These are phyloP conservation scores for Microcebus tavaratra DNA, from an alignment of 2,113 vertebrate species.

Conservation along the genomic window DNA sequence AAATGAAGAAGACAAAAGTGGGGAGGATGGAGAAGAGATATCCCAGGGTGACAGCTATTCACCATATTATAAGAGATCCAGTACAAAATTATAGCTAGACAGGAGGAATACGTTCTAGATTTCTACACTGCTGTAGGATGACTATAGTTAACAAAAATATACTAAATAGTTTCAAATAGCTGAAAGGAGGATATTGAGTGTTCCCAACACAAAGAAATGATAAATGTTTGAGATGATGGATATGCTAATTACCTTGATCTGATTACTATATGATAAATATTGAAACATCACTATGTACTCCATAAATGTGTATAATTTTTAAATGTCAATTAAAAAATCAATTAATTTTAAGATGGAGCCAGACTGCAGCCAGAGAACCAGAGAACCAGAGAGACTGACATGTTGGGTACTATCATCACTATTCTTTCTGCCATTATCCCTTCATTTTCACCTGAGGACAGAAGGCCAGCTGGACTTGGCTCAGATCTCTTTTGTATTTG, in stretches of 20 bases:
- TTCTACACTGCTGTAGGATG: background rate
- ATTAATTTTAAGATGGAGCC: background rate
- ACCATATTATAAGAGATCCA: background rate
- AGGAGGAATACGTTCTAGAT: background rate
- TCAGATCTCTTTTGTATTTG: background rate
- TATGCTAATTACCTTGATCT: background rate
- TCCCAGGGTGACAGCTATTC: background rate
- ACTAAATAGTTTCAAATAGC: background rate
- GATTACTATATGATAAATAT: background rate
- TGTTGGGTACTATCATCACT: background rate
- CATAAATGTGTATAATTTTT: background rate
- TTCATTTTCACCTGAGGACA: background rate
- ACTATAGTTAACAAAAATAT: background rate
- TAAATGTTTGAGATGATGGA: background rate
- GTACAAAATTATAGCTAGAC: background rate
- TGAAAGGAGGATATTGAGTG: background rate
- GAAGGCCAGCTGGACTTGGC: background rate
- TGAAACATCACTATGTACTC: background rate
- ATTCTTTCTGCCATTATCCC: background rate
- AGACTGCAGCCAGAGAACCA: background rate
- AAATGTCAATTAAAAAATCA: background rate
- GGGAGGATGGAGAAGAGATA: background rate
- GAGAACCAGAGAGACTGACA: background rate
- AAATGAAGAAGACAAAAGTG: background rate
- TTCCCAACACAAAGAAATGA: background rate